These are phyloP conservation scores for Smittia aterrima DNA, from an alignment of 2,888 invertebrate species.

Conservation along the genomic window DNA sequence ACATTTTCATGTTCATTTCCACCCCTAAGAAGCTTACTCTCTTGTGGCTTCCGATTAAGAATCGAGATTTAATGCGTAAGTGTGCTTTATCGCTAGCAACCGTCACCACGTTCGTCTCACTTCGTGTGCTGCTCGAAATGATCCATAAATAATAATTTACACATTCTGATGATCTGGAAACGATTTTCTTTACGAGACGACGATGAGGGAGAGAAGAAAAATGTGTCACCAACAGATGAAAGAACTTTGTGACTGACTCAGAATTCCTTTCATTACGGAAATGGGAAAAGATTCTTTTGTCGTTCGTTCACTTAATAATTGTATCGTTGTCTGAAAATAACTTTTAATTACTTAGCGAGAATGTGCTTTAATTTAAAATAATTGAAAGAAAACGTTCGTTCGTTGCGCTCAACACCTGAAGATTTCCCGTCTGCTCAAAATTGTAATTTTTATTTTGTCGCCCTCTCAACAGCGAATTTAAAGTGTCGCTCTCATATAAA, in stretches of 20 bases:
- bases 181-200: conserved; percentile 8
- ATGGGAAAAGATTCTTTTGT: background rate
- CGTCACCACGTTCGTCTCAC: background rate
- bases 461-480: background rate
- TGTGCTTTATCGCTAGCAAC: conserved; percentile 36
- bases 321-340: background rate
- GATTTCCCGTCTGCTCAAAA: background rate
- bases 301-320: too few species aligned
- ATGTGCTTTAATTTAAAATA: background rate
- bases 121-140: conserved; percentile 16
- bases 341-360: background rate
- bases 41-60: conserved; percentile 16
- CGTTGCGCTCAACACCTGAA: conserved; percentile 9
- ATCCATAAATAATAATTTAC: conserved; percentile 39
- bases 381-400: too few species aligned
- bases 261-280: background rate
- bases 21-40: background rate
- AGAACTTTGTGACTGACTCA: background rate
- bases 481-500: background rate
- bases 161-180: conserved; percentile 38
- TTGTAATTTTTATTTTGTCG: too few species aligned
- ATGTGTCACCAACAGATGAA: conserved; percentile 36
- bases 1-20: conserved; percentile 16
- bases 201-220: conserved; percentile 1
- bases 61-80: conserved; percentile 10